A percentile compares a stretch with the other conserved stretches of the same genome.
These are phyloP conservation scores for Pogonomyrmex californicus DNA, from an alignment of 1,140 invertebrate genomes.

Conservation along the genomic window DNA sequence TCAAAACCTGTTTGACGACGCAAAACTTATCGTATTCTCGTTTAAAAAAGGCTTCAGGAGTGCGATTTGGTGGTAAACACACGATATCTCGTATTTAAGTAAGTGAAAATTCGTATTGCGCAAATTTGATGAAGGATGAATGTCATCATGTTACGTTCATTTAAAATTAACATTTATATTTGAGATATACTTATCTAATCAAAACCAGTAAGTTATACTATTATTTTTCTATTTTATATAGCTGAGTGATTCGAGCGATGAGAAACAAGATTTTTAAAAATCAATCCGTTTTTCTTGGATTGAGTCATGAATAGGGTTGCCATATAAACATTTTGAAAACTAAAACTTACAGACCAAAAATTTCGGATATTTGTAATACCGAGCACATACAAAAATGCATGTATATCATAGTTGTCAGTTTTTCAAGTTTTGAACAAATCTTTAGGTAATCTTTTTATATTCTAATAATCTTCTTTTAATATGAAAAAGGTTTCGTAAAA, in stretches of 20 bases:
- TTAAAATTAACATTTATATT: slow-evolving; percentile 12
- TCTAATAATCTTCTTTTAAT: too few relatives aligned
- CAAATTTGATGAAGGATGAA: not conserved
- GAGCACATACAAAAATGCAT: too few relatives aligned
- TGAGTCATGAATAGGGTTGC: not conserved
- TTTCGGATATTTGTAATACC: too few relatives aligned
- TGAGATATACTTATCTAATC: slow-evolving; percentile 32
- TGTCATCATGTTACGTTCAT: not conserved
- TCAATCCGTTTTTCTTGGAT: not conserved
- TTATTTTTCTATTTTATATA: too few relatives aligned
- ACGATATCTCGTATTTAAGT: not conserved
- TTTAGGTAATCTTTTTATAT: too few relatives aligned
- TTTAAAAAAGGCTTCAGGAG: slow-evolving; percentile 73
- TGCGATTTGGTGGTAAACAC: not conserved
- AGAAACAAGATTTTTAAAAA: not conserved
- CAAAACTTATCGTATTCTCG: slow-evolving; percentile 72
- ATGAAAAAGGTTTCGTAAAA: too few relatives aligned
- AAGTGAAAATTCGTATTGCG: not conserved
- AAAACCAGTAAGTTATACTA: too few relatives aligned
- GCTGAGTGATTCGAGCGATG: not conserved
- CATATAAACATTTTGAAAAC: too few relatives aligned
- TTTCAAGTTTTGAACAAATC: too few relatives aligned
- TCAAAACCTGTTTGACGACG: slow-evolving; percentile 83
- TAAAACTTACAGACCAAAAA: too few relatives aligned
- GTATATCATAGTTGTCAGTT: too few relatives aligned